phyloP scores from a whole-genome alignment of 2,113 vertebrate species.

The Gyps fulvus region DNA sequence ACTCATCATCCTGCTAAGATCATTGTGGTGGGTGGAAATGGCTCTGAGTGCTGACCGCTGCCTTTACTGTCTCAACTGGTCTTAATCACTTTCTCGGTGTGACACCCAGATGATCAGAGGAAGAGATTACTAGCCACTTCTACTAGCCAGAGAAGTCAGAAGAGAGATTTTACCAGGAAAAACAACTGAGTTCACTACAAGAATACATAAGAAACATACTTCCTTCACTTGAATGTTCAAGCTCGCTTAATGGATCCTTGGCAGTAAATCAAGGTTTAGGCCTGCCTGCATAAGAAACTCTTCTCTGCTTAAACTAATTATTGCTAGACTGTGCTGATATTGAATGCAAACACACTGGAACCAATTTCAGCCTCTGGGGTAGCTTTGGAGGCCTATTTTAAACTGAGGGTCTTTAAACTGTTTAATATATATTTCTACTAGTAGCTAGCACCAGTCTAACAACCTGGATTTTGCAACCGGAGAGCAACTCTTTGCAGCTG shows the following conservation, averaged over 20 bases:
- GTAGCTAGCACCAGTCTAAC: not conserved
- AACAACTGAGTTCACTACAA: not conserved
- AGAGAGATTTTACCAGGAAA: not conserved
- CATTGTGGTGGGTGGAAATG: not conserved
- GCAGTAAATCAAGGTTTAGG: not conserved
- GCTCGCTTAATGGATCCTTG: not conserved
- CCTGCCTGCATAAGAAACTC: not conserved
- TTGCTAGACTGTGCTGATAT: not conserved
- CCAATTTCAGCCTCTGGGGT: not conserved
- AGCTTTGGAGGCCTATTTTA: not conserved
- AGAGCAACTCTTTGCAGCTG: not conserved
- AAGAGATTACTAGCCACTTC: not conserved
- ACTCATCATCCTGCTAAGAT: not conserved
- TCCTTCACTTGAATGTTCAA: not conserved
- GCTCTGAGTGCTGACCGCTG: not conserved
- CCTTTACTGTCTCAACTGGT: not conserved
- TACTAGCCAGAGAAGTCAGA: not conserved
- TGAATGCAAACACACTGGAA: not conserved
- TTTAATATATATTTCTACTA: not conserved
- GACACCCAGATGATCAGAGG: not conserved
- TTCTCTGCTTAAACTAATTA: not conserved
- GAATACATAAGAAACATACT: not conserved
- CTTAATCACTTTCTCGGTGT: not conserved
- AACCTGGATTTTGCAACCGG: not conserved
- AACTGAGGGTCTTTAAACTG: not conserved